Base-by-base conservation (phyloP, 2,888 invertebrate genomes). In the Belgica antarctica region DNA sequence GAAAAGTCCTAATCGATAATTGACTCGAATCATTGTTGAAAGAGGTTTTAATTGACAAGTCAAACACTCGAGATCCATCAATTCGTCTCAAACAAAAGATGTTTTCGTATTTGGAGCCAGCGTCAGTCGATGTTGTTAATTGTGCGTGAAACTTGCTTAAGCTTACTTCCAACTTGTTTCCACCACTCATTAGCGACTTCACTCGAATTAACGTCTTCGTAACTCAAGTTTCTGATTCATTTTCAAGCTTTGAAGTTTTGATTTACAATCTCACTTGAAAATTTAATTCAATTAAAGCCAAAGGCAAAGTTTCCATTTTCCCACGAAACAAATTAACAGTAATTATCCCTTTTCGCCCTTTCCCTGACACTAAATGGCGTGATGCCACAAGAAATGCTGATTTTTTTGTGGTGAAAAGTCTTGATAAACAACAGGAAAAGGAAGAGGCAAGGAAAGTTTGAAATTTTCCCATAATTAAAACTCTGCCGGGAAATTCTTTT, bases 391-490 rank as follows among this genome's bases (percentile, higher is more conserved):
- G 24, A 19, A 10, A n/a, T 52, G 52, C 52, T 12, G 52, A 52
- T 52, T 52, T 46, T n/a, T 41, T 17, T 52, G 52, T n/a, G 52
- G 52, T n/a, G 52, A 52, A 52, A 17, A 19, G 17, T 22, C 52
- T 52, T 10, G 22, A 52, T 22, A 52, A 52, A 52, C 52, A 52
- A 52, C 41, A 5, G 41, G 15, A 41, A 41, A 12, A 52, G 34
- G 34, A 52, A 15, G 52, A 25, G 59, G 4, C 1, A 27, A 27
- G 59, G 25, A 59, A 59, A 59, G 19, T 59, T 27, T 24, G 24
- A 59, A 52, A 27, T 27, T 59, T 59, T 59, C 59, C 59, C 59
- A 59, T 59, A 52, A 52, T 52, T 52, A 52, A 52, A 52, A 52
- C 12, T 17, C 22, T 52, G 7, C 15, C 15, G 52, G 17, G 25